Evolutionary conservation across 2,888 invertebrate species (phyloP).

Genomic region (Neoaliturus tenellus): DNA sequence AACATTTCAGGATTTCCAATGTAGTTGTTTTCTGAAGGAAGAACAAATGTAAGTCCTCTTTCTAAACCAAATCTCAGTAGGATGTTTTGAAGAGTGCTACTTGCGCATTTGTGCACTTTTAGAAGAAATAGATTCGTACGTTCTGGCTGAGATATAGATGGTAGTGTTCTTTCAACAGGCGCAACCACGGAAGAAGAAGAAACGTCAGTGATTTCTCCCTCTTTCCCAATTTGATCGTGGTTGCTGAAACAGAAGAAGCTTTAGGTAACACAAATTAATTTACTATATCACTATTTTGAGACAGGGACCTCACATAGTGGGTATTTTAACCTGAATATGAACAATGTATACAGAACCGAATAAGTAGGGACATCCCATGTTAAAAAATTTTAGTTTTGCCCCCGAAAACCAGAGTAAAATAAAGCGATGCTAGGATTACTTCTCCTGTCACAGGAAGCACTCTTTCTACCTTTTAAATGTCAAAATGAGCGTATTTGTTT

Average conservation of each 20-base stretch:
- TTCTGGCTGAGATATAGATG: background rate
- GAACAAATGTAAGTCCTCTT: constrained; percentile 63
- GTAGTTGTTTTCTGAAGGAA: constrained; percentile 63
- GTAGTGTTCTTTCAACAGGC: background rate
- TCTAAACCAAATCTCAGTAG: constrained; percentile 64
- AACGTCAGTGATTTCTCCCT: background rate
- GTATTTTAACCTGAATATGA: too few species aligned
- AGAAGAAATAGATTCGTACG: constrained; percentile 65
- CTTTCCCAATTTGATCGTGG: background rate
- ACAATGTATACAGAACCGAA: too few species aligned
- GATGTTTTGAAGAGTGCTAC: constrained; percentile 67
- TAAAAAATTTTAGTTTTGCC: too few species aligned
- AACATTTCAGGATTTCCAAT: constrained; percentile 63
- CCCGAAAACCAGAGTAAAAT: too few species aligned
- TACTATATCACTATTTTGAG: too few species aligned
- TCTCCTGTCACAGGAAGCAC: too few species aligned
- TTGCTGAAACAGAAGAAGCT: background rate
- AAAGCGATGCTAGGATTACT: too few species aligned
- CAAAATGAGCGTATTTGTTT: too few species aligned
- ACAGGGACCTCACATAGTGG: too few species aligned
- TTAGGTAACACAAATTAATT: too few species aligned
- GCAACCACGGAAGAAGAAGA: background rate
- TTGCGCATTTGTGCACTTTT: constrained; percentile 67
- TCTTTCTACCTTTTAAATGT: too few species aligned
- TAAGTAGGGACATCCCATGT: too few species aligned